Evolutionary conservation across 2,113 vertebrate genomes (phyloP), one percentile per base, ranked within the genome.

Genomic region (Synchiropus splendidus): DNA sequence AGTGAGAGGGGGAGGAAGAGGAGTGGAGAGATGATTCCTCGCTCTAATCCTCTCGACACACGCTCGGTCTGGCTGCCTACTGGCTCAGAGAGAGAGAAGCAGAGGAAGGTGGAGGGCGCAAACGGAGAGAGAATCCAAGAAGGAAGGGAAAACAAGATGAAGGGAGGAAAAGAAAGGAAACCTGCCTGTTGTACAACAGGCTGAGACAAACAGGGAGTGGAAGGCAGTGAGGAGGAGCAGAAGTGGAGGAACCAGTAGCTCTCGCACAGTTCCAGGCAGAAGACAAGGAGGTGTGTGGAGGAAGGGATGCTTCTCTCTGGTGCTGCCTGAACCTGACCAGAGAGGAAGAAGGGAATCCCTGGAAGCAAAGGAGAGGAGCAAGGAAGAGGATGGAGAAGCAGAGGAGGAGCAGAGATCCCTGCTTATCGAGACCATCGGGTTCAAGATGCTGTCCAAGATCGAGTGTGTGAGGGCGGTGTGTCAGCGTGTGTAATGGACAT

Each of bases 21-120:
- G 77, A 75, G 76, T 66, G 39, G 61, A 54, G 67, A 58, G 61
- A 77, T 80, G 77, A 86, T 78, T 83, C 70, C 75, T 57, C 73
- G 47, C 69, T 52, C 50, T 86, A 86, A 86, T 85, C 82, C 83
- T 81, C 75, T 66, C 62, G 79, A 78, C 80, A 72, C 82, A 79
- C 69, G 70, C 75, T 65, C 30, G 64, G 71, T 70, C 72, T 75
- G 58, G 67, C 67, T 78, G 79, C 59, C 67, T 65, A 64, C 61
- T 70, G 65, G 60, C 45, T 55, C 55, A 52, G 62, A 63, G 56
- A 60, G 71, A 53, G 61, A 42, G 60, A 56, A 53, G 68, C 53
- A 43, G 66, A 63, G 70, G 61, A 61, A 72, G 80, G 71, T 70
- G 69, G 63, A 78, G 48, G 57, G 49, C 3, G 42, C 38, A 51